A percentile compares a stretch with the other conserved stretches of the same genome.
These are phyloP conservation scores for Pipra filicauda DNA, from an alignment of 2,113 vertebrate species.

Conservation along the genomic window DNA sequence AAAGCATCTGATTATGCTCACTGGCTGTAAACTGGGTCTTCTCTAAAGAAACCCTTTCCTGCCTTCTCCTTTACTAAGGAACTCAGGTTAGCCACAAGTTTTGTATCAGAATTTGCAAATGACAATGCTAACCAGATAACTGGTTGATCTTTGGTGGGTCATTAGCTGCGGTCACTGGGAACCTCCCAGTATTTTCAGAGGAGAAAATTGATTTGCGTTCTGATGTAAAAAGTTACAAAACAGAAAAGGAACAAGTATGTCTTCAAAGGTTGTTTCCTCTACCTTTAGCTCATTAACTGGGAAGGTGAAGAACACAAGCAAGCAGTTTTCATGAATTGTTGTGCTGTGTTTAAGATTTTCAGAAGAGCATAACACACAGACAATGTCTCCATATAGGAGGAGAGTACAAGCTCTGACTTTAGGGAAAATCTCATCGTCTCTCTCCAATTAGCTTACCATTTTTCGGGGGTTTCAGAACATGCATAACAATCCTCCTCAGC, in stretches of 20 bases:
- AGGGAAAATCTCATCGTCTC: not conserved
- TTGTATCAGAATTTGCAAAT: not conserved
- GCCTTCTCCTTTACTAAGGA: not conserved
- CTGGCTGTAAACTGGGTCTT: not conserved
- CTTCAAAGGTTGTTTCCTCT: not conserved
- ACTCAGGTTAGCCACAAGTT: not conserved
- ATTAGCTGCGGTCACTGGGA: not conserved
- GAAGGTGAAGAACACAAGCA: not conserved
- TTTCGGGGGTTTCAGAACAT: not conserved
- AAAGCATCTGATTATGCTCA: not conserved
- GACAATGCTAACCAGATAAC: not conserved
- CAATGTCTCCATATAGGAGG: not conserved
- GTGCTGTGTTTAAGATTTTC: not conserved
- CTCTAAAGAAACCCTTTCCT: not conserved
- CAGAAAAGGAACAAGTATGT: not conserved
- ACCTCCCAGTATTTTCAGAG: not conserved
- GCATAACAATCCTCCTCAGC: not conserved
- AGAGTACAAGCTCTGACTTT: accelerated
- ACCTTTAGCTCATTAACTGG: not conserved
- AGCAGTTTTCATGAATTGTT: not conserved
- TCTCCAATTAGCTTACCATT: not conserved
- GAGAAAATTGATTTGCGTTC: not conserved
- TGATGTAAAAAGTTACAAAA: not conserved
- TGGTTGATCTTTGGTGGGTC: not conserved
- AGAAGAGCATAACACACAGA: not conserved